Evolutionary conservation across 2,888 invertebrate genomes (phyloP).

Genomic region (Athalia rosae): DNA sequence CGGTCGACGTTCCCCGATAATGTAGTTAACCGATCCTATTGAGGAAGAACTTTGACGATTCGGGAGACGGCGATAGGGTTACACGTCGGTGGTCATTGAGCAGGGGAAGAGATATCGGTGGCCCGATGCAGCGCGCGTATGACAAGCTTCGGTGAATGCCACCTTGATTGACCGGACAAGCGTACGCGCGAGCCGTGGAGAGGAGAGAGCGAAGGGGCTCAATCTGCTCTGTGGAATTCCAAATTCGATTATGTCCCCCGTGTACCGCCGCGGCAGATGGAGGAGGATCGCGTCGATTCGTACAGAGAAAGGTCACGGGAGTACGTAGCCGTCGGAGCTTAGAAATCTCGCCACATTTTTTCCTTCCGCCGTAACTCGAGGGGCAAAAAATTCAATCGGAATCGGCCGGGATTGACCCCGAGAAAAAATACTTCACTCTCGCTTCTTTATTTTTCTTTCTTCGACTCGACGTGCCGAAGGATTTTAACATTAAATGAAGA

Average conservation of each 20-base stretch:
- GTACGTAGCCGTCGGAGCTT: too few species aligned
- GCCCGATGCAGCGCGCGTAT: slow-evolving; percentile 39
- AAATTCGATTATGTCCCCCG: slow-evolving; percentile 26
- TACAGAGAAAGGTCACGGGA: slow-evolving; percentile 1
- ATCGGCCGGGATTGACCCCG: background rate
- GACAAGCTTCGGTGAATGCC: slow-evolving; percentile 42
- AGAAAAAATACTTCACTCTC: background rate
- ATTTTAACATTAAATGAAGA: slow-evolving; percentile 22
- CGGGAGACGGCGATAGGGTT: background rate
- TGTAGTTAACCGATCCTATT: slow-evolving; percentile 36
- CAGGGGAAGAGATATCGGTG: slow-evolving; percentile 17
- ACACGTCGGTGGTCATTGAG: background rate
- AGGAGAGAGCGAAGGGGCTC: slow-evolving; percentile 38
- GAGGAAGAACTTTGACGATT: slow-evolving; percentile 7
- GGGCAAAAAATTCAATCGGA: too few species aligned
- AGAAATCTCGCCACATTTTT: too few species aligned
- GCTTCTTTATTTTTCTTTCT: background rate
- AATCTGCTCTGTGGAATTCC: slow-evolving; percentile 30
- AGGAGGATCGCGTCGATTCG: slow-evolving; percentile 36
- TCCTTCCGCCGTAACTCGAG: too few species aligned
- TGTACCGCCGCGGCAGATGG: background rate
- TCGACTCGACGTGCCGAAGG: background rate
- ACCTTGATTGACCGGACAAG: slow-evolving; percentile 42
- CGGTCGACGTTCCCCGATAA: slow-evolving; percentile 23
- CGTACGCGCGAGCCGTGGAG: slow-evolving; percentile 12